phyloP scores from a whole-genome alignment of 2,797 vertebrate species.

The Margarornis squamiger region DNA sequence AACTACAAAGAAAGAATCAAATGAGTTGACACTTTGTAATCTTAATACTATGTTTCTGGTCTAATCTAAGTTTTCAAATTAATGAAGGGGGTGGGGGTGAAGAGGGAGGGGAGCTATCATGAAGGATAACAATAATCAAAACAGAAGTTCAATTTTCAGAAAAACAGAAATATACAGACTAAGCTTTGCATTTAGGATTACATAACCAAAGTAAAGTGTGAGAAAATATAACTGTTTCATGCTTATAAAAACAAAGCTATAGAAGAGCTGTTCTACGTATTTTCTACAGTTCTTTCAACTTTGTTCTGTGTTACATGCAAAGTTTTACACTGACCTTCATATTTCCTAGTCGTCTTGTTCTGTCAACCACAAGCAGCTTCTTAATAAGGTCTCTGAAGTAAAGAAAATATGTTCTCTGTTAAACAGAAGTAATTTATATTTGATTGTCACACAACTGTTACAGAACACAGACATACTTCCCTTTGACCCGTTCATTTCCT shows the following conservation, averaged over 20 bases:
- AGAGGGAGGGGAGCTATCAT: background rate
- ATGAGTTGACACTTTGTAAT: background rate
- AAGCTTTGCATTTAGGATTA: background rate
- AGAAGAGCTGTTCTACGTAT: background rate
- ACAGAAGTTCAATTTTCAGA: background rate
- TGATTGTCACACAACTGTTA: background rate
- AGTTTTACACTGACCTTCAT: constrained; percentile 88
- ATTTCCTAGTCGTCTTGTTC: constrained; percentile 90
- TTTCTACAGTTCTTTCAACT: background rate
- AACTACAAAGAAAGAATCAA: background rate
- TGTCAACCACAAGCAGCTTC: constrained; percentile 93
- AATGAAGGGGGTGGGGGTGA: background rate
- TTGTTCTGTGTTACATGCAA: background rate
- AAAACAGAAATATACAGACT: background rate
- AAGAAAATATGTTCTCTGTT: background rate
- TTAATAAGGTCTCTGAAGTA: constrained; percentile 91
- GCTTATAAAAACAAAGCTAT: background rate
- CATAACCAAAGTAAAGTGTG: background rate
- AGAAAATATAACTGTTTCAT: background rate
- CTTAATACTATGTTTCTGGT: background rate
- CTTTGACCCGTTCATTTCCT: background rate
- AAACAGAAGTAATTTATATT: background rate
- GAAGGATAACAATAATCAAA: background rate
- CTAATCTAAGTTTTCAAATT: background rate
- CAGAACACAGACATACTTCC: background rate